Conservation (phyloP, 2,888 invertebrate species). For the Lasioglossum villosulum region DNA sequence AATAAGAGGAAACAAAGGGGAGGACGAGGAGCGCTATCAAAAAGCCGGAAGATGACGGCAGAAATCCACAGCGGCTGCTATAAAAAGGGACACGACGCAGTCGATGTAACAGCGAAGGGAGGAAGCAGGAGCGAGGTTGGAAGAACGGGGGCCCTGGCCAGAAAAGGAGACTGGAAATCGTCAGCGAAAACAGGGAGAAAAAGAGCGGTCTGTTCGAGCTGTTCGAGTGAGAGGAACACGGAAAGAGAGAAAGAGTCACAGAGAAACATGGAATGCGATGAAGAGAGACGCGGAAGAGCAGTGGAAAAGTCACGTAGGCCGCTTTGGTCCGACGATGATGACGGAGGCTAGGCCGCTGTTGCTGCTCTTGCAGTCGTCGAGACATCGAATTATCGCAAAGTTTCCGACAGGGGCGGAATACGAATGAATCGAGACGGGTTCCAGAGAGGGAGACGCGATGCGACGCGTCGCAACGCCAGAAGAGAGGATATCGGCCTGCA, state of each 20-base stretch:
- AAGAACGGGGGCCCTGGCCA: background rate
- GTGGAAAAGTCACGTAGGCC: conserved; percentile 70
- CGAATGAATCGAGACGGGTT: conserved; percentile 56
- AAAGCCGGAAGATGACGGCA: conserved; percentile 10
- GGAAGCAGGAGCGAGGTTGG: background rate
- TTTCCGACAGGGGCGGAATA: conserved; percentile 68
- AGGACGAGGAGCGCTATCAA: background rate
- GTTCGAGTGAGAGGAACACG: background rate
- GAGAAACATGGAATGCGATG: background rate
- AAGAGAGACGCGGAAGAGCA: background rate
- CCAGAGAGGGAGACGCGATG: background rate
- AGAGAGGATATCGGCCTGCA: conserved; percentile 31
- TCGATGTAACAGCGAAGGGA: background rate
- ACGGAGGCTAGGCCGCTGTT: conserved; percentile 54
- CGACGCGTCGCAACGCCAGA: background rate
- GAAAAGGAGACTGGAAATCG: background rate
- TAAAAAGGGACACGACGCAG: background rate
- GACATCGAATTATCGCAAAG: conserved; percentile 75
- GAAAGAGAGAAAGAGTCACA: no score
- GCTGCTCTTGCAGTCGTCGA: conserved; percentile 72
- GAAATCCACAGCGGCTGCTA: background rate
- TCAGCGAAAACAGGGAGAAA: background rate
- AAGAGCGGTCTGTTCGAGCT: background rate
- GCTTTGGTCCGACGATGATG: conserved; percentile 69
- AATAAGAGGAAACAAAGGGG: background rate